A percentile compares a stretch with the other conserved stretches of the same genome.
Conservation (phyloP, 1,140 invertebrate species). For the Bemisia tabaci region DNA sequence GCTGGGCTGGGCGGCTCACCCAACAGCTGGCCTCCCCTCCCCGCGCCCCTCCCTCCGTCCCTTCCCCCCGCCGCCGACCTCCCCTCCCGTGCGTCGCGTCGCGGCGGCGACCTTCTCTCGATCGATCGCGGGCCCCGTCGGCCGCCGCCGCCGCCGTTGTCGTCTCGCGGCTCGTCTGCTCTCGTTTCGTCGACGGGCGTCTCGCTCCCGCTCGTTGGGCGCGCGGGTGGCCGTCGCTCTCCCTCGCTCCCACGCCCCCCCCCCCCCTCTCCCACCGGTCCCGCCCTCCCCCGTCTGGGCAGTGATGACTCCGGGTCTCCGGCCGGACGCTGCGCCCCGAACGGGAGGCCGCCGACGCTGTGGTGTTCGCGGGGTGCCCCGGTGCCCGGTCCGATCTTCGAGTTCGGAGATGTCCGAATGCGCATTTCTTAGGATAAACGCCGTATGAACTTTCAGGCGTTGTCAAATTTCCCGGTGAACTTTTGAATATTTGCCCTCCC, state of each 20-base stretch:
- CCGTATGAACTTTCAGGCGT: too few relatives aligned
- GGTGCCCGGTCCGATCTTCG: too few relatives aligned
- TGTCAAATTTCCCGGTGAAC: too few relatives aligned
- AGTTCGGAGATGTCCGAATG: too few relatives aligned
- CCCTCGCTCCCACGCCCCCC: conserved; percentile 20
- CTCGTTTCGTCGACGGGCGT: conserved; percentile 9
- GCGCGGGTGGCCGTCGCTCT: background rate
- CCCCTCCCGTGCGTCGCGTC: background rate
- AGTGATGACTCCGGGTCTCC: too few relatives aligned
- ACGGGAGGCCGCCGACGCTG: too few relatives aligned
- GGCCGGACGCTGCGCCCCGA: too few relatives aligned
- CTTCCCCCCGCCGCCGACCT: conserved; percentile 4
- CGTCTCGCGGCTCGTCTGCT: conserved; percentile 9
- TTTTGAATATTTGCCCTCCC: too few relatives aligned
- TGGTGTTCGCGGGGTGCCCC: too few relatives aligned
- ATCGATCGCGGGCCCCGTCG: conserved; percentile 7
- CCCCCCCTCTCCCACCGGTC: background rate
- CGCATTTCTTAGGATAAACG: too few relatives aligned
- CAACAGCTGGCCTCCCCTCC: conserved; percentile 9
- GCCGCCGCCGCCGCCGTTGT: background rate
- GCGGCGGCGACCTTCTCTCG: conserved; percentile 13
- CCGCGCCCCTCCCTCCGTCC: conserved; percentile 9
- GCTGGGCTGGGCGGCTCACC: conserved; percentile 5
- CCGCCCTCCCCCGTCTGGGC: background rate
- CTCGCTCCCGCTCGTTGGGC: background rate